A percentile compares a stretch with the other conserved stretches of the same genome.
phyloP scores from a whole-genome alignment of 1,140 invertebrate species.

The Diorhabda carinulata region DNA sequence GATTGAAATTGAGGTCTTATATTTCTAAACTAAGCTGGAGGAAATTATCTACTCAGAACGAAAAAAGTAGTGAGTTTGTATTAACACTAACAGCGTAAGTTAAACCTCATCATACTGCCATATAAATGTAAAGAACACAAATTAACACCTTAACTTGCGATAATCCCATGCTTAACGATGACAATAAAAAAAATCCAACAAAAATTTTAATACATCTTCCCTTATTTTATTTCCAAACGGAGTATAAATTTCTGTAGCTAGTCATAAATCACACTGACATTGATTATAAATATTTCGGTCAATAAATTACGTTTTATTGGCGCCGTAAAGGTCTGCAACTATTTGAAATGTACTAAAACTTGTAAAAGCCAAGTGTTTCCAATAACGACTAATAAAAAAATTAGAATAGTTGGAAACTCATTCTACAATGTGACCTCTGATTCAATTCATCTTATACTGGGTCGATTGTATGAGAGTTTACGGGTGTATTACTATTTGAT shows the following conservation, averaged over 20 bases:
- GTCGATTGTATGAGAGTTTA: too few species aligned
- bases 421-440: not conserved
- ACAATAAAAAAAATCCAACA: not conserved
- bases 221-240: not conserved
- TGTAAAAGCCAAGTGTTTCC: conserved; percentile 4
- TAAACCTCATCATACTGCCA: too few species aligned
- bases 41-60: too few species aligned
- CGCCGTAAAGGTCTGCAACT: conserved; percentile 8
- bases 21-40: too few species aligned
- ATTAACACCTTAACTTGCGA: not conserved
- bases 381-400: not conserved
- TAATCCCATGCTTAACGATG: not conserved
- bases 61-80: too few species aligned
- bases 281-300: conserved; percentile 21
- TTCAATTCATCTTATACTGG: not conserved
- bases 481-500: too few species aligned
- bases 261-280: conserved; percentile 21
- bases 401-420: conserved; percentile 1
- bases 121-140: not conserved
- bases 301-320: conserved; percentile 23
- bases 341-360: conserved; percentile 13
- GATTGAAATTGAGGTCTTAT: too few species aligned
- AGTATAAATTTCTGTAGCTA: conserved; percentile 7
- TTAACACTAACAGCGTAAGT: too few species aligned
- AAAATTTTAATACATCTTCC: not conserved